Percentiles rank a stretch among this genome's conserved stretches.
phyloP scores from a whole-genome alignment of 2,888 invertebrate genomes.

The Lymantria monacha region DNA sequence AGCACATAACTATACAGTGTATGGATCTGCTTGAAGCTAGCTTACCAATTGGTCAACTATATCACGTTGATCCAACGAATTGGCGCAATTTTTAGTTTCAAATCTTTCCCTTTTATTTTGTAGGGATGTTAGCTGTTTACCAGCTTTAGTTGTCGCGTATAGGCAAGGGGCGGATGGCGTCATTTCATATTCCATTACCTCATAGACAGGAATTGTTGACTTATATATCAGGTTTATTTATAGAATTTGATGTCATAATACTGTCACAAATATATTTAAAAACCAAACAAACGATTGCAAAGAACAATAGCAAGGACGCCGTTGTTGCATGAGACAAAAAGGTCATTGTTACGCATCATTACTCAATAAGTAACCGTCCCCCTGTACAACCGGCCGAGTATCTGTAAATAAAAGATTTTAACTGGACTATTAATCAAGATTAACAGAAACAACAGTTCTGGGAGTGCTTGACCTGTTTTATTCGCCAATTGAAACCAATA shows the following conservation, averaged over 20 bases:
- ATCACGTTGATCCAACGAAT: no score
- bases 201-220: neutral
- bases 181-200: neutral
- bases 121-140: no score
- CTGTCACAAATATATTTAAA: conserved; percentile 23
- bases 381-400: conserved; percentile 34
- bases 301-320: conserved; percentile 48
- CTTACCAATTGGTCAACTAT: no score
- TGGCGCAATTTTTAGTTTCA: no score
- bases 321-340: conserved; percentile 44
- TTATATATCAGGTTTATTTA: neutral
- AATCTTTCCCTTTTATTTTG: no score
- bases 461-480: conserved; percentile 21
- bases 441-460: conserved; percentile 18
- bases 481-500: conserved; percentile 30
- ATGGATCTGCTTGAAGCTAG: no score
- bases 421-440: conserved; percentile 35
- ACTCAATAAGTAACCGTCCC: conserved; percentile 45
- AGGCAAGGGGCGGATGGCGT: no score
- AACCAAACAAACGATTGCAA: conserved; percentile 37
- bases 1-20: no score
- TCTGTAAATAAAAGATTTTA: conserved; percentile 32
- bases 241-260: neutral
- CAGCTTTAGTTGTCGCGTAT: no score
- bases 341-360: conserved; percentile 63